Percentiles rank a stretch among this genome's conserved stretches.
Evolutionary conservation across 2,888 invertebrate genomes (phyloP).

Genomic region (Dascillus cervinus): DNA sequence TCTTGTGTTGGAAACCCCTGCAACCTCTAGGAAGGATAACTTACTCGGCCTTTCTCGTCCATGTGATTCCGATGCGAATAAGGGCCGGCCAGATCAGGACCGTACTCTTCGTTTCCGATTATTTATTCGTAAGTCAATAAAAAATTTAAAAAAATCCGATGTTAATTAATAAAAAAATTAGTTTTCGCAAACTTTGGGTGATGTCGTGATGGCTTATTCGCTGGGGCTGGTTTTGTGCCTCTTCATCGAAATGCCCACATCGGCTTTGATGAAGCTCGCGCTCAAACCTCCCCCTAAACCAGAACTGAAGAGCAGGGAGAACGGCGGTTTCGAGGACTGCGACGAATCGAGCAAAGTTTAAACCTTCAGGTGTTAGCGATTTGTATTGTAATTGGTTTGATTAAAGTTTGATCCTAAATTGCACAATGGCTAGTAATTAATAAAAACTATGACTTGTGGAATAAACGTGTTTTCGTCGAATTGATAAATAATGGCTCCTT

Average conservation of each 20-base stretch:
- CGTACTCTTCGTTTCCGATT: slow-evolving; percentile 21
- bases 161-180: neutral
- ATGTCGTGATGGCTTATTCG: neutral
- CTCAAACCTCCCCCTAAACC: too few relatives aligned
- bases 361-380: too few relatives aligned
- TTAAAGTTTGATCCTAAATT: too few relatives aligned
- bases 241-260: slow-evolving; percentile 11
- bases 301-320: too few relatives aligned
- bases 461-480: too few relatives aligned
- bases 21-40: slow-evolving; percentile 28
- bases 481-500: too few relatives aligned
- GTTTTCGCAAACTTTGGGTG: slow-evolving; percentile 1
- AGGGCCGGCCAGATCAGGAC: slow-evolving; percentile 20
- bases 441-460: too few relatives aligned
- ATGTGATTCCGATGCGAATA: slow-evolving; percentile 21
- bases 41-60: slow-evolving; percentile 29
- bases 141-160: too few relatives aligned
- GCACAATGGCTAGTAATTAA: too few relatives aligned
- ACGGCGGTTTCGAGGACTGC: too few relatives aligned
- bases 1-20: slow-evolving; percentile 16
- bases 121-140: slow-evolving; percentile 20
- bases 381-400: too few relatives aligned
- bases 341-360: too few relatives aligned
- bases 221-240: slow-evolving; percentile 7
- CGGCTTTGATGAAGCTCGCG: slow-evolving; percentile 8